A percentile compares a stretch with the other conserved stretches of the same genome.
Evolutionary conservation across 2,797 vertebrate species (phyloP).

Genomic region (Rhinogobio ventralis): DNA sequence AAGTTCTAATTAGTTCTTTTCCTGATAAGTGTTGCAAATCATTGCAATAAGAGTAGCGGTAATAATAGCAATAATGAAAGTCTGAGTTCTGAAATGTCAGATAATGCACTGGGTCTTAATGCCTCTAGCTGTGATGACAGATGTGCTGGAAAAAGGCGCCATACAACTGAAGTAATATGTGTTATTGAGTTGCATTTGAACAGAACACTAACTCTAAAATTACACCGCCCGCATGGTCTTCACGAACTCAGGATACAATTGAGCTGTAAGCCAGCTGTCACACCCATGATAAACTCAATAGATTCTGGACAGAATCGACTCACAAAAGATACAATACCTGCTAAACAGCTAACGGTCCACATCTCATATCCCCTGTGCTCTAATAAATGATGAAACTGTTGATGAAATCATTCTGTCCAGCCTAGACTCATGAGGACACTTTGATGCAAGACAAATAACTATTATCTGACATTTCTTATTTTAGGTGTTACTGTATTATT

Average conservation of each 20-base stretch:
- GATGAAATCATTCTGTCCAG: slow-evolving; percentile 19
- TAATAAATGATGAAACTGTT: slow-evolving; percentile 33
- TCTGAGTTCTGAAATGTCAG: slow-evolving; percentile 25
- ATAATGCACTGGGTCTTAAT: slow-evolving; percentile 42
- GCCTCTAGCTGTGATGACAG: slow-evolving; percentile 39
- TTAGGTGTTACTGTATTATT: background rate
- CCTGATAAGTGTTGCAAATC: slow-evolving; percentile 37
- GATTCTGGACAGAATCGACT: slow-evolving; percentile 20
- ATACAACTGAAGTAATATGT: slow-evolving; percentile 36
- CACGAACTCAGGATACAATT: slow-evolving; percentile 49
- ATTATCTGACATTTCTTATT: background rate
- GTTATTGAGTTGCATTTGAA: slow-evolving; percentile 54
- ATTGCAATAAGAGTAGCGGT: slow-evolving; percentile 26
- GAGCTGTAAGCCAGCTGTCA: slow-evolving; percentile 58
- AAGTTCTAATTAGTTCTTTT: slow-evolving; percentile 48
- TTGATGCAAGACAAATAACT: background rate
- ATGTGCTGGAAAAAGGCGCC: slow-evolving; percentile 17
- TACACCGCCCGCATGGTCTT: slow-evolving; percentile 41
- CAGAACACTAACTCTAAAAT: slow-evolving; percentile 45
- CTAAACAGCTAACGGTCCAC: slow-evolving; percentile 39
- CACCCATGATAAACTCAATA: slow-evolving; percentile 49
- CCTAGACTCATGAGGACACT: slow-evolving; percentile 11
- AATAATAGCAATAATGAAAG: slow-evolving; percentile 51
- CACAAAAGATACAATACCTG: slow-evolving; percentile 46
- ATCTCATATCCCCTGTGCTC: slow-evolving; percentile 35